Base-by-base conservation (phyloP, 1,140 invertebrate genomes). In the Bombus pyrosoma region DNA sequence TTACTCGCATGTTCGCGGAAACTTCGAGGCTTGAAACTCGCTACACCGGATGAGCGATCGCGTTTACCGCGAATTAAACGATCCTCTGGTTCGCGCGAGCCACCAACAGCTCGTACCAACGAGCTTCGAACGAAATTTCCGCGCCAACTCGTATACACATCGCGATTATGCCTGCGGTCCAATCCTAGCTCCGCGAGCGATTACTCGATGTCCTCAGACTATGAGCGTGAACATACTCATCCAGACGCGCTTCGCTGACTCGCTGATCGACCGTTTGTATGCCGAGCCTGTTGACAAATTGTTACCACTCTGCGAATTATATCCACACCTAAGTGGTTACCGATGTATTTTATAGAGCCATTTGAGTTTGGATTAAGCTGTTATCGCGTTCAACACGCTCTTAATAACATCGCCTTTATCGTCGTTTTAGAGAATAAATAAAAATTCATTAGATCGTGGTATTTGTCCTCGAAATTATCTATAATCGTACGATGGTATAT, bases 1-100 rank as follows among this genome's bases (percentile, higher is more conserved):
- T 88, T 88, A 80, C 75, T 79, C 83, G 74, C 22, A 82, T 69
- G 72, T 89, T 88, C 86, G 71, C 80, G 82, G 66, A 80, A 87
- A 53, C 47, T 53, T 53, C 47, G 47, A 53, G 47, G 47, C 47
- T 53, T 53, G 47, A 53, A 53, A 75, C 74, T 53, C 73, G 43
- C 43, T 15, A 39, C 8, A 37, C 37, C 59, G 32, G 64, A 74
- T 32, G 72, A 68, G 73, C 57, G 47, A 47, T 76, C 59, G 81
- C 62, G 71, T 18, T 89, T 86, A 79, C 79, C 73, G 81, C 78
- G 68, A 89, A 86, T 53, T 53, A 53, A 53, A 53, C 47, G 47
- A 22, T 53, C 47, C 18, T 22, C 18, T 1, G 47, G 47, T 53
- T 53, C 47, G 47, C 47, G 47, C 47, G 47, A 53, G 5, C 47